Conservation (phyloP, 2,888 invertebrate genomes). For the Heliconius cydno region DNA sequence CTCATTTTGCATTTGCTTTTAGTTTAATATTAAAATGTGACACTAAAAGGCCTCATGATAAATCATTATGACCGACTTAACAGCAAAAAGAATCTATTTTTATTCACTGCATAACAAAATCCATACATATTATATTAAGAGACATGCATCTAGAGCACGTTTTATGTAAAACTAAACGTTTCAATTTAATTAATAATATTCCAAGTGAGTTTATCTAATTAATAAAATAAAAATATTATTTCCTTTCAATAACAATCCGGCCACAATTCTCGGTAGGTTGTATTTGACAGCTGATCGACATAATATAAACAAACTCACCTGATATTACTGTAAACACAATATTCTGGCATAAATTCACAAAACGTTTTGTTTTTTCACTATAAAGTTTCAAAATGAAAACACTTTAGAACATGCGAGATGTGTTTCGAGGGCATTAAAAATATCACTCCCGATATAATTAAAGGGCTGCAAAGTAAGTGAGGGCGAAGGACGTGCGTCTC, state of each 20-base stretch:
- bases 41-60: constrained; percentile 36
- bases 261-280: constrained; percentile 37
- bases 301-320: constrained; percentile 70
- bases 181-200: constrained; percentile 1
- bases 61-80: constrained; percentile 35
- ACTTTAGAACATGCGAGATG: constrained; percentile 58
- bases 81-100: constrained; percentile 34
- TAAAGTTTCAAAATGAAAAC: constrained; percentile 48
- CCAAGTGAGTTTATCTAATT: not conserved
- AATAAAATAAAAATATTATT: constrained; percentile 14
- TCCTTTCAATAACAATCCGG: constrained; percentile 27
- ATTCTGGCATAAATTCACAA: constrained; percentile 59
- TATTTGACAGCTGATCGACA: constrained; percentile 67
- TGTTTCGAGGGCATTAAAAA: constrained; percentile 73
- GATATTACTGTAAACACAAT: constrained; percentile 63
- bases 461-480: constrained; percentile 62
- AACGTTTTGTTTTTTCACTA: constrained; percentile 63
- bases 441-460: constrained; percentile 63
- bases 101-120: constrained; percentile 30
- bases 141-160: not conserved
- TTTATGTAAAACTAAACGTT: not conserved
- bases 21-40: constrained; percentile 35
- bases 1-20: constrained; percentile 21
- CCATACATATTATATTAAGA: not conserved
- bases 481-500: constrained; percentile 71